A percentile compares a stretch with the other conserved stretches of the same genome.
Conservation (phyloP, 1,140 invertebrate genomes). For the Micrasema longulum region DNA sequence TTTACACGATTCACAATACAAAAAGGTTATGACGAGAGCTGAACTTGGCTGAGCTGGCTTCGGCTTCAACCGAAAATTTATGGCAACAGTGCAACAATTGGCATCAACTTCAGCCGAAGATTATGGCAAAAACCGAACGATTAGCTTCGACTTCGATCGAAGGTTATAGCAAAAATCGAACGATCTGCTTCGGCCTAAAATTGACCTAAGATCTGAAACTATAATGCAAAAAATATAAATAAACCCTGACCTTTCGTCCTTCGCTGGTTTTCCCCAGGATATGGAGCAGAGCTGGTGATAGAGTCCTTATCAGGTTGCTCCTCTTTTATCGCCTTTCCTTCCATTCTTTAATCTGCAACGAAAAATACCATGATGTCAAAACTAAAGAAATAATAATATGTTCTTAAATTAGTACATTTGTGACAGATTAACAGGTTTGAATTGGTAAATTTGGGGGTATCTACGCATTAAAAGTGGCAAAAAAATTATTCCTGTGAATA, state of each 20-base stretch:
- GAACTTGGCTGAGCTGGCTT: not conserved
- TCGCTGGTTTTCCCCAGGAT: conserved; percentile 26
- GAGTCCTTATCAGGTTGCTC: conserved; percentile 58
- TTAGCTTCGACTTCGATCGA: not conserved
- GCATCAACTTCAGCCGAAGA: not conserved
- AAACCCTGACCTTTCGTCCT: conserved; percentile 37
- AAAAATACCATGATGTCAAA: too few relatives aligned
- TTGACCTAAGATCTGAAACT: not conserved
- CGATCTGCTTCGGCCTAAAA: not conserved
- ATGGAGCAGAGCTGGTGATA: conserved; percentile 44
- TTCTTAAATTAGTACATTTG: too few relatives aligned
- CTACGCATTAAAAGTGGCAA: too few relatives aligned
- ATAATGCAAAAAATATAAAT: not conserved
- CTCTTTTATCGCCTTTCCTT: conserved; percentile 61
- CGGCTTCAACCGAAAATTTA: not conserved
- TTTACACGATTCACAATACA: too few relatives aligned
- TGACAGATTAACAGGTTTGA: too few relatives aligned
- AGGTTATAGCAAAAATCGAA: not conserved
- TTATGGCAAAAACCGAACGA: not conserved
- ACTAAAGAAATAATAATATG: too few relatives aligned
- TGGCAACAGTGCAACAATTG: not conserved
- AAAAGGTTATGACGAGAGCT: too few relatives aligned
- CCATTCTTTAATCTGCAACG: conserved; percentile 58
- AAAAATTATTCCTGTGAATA: too few relatives aligned
- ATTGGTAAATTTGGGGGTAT: not conserved